Evolutionary conservation across 2,888 invertebrate genomes (phyloP), one percentile per base, ranked within the genome.

Genomic region (Rambutsinella grinnellia): DNA sequence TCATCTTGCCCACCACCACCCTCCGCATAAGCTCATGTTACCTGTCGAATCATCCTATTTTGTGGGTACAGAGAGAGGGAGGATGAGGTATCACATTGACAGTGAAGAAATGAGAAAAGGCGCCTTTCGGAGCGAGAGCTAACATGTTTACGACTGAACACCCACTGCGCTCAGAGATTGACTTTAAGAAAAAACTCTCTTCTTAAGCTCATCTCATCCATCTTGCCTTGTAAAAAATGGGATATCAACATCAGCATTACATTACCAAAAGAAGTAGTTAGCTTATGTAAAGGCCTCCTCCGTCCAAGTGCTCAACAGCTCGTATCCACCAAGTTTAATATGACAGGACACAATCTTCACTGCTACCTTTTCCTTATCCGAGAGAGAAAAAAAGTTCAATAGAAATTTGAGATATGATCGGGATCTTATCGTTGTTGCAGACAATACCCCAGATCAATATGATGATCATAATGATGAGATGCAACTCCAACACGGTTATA

Each of bases 91-190:
- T 68, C 68, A 53, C 60, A 60, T 60, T 68, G 68, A 68, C 68
- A 68, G 68, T 23, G 17, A 68, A 68, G 68, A 68, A 68, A 68
- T 68, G 68, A 60, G 60, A 56, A 49, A 60, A 78, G 78, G 71
- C 75, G 80, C 78, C 75, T 76, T 56, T 61, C 46, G 70, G 61
- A 72, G 79, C 68, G 80, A 81, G 78, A 79, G 75, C 51, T 75
- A 78, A 78, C 78, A 78, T 78, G 78, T 82, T 80, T 80, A 80
- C 74, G 81, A 79, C 65, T 54, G 78, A 74, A 79, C 82, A 80
- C 82, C 82, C 82, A 82, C 79, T 54, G 82, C 47, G 80, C 28
- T 56, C 56, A 66, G n/a, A 80, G 80, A 82, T 82, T 82, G 80
- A 80, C 80, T 80, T 67, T 57, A 72, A 72, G 67, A 68, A 67